A percentile compares a stretch with the other conserved stretches of the same genome.
phyloP scores from a whole-genome alignment of 2,888 invertebrate genomes.

The Pedicia rivosa region DNA sequence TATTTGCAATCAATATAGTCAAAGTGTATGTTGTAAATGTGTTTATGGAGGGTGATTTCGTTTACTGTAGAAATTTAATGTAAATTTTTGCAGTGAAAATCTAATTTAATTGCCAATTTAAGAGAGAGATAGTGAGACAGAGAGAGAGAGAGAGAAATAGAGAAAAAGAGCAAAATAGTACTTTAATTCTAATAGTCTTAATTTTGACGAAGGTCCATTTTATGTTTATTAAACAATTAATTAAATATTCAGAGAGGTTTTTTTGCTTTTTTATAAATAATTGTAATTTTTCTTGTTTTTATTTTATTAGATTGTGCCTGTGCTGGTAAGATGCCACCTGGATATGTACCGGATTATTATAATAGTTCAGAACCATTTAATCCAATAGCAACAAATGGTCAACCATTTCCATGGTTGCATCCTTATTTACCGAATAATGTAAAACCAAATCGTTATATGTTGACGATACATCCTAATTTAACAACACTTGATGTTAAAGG shows the following conservation, averaged over 20 bases:
- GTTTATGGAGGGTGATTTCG: too few species aligned
- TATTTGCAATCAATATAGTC: too few species aligned
- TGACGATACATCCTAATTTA: slow-evolving; percentile 85
- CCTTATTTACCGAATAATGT: slow-evolving; percentile 61
- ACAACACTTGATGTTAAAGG: slow-evolving; percentile 81
- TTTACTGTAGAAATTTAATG: too few species aligned
- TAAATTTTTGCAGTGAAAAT: too few species aligned
- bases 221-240: not conserved
- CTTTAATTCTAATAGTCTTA: too few species aligned
- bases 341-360: slow-evolving; percentile 43
- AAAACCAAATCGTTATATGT: slow-evolving; percentile 67
- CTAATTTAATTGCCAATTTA: too few species aligned
- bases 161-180: too few species aligned
- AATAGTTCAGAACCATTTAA: slow-evolving; percentile 43
- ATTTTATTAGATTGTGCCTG: slow-evolving; percentile 44
- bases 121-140: too few species aligned
- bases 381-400: slow-evolving; percentile 55
- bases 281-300: not conserved
- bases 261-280: not conserved
- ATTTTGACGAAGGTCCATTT: too few species aligned
- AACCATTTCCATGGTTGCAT: slow-evolving; percentile 62
- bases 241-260: not conserved
- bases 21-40: too few species aligned
- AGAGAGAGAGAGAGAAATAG: too few species aligned
- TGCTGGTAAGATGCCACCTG: slow-evolving; percentile 46